Percentiles rank a stretch among this genome's conserved stretches.
Conservation (phyloP, 2,113 vertebrate genomes). For the Cromileptes altivelis region DNA sequence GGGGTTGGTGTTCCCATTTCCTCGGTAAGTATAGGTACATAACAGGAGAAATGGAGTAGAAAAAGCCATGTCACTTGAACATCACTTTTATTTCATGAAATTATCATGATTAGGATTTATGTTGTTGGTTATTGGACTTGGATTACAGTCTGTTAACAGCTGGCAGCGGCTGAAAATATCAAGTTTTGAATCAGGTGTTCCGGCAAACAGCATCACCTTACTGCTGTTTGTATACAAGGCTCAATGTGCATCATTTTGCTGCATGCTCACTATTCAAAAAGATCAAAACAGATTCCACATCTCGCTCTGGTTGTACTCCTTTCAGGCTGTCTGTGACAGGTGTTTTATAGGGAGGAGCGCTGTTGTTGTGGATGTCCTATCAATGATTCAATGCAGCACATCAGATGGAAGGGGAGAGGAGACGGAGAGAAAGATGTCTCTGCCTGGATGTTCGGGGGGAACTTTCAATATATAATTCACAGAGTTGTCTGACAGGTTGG, state of each 20-base stretch:
- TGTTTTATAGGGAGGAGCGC: constrained; percentile 78
- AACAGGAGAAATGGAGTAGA: constrained; percentile 10
- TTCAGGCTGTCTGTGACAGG: constrained; percentile 76
- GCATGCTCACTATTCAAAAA: constrained; percentile 35
- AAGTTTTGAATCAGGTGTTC: not conserved
- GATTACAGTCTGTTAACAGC: not conserved
- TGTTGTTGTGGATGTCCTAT: constrained; percentile 83
- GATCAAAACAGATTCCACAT: constrained; percentile 59
- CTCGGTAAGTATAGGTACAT: constrained; percentile 39
- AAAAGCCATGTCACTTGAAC: not conserved
- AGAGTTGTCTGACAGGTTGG: constrained; percentile 70
- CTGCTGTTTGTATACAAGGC: constrained; percentile 1
- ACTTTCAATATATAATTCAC: constrained; percentile 84
- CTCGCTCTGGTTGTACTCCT: constrained; percentile 47
- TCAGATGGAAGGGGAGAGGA: constrained; percentile 74
- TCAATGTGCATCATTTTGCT: constrained; percentile 49
- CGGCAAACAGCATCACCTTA: constrained; percentile 2
- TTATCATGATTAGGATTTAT: not conserved
- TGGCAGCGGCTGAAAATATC: not conserved
- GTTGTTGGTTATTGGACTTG: not conserved
- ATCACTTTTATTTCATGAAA: not conserved
- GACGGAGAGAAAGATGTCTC: constrained; percentile 73
- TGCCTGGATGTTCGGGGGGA: constrained; percentile 67
- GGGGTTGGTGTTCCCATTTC: constrained; percentile 56
- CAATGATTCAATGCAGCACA: constrained; percentile 84